Conservation (phyloP, 2,888 invertebrate genomes). For the Anthophora plumipes region DNA sequence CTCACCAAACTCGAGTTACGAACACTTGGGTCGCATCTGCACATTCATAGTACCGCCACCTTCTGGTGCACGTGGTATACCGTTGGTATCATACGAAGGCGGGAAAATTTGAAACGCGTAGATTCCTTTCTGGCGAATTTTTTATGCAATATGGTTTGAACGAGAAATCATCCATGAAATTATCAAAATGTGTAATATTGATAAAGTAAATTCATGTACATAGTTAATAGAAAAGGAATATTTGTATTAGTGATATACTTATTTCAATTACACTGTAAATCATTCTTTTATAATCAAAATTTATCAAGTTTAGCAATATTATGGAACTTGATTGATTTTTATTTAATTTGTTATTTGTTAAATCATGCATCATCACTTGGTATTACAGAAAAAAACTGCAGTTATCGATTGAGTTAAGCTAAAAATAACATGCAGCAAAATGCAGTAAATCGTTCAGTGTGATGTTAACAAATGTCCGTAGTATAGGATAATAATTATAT, state of each 20-base stretch:
- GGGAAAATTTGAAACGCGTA: conserved; percentile 20
- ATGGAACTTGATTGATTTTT: neutral
- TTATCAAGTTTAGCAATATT: neutral
- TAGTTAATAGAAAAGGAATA: neutral
- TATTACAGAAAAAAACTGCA: neutral
- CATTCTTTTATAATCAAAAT: neutral
- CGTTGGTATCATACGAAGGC: neutral
- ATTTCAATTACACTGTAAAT: neutral
- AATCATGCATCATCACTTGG: neutral
- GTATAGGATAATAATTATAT: neutral
- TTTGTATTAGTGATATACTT: neutral
- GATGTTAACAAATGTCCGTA: conserved; percentile 16
- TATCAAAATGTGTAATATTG: too few species aligned
- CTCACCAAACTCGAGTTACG: conserved; percentile 45
- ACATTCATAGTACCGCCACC: conserved; percentile 36
- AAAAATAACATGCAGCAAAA: neutral
- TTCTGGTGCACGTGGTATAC: neutral
- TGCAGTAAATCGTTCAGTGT: neutral
- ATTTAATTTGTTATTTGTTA: neutral
- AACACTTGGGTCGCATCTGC: conserved; percentile 24
- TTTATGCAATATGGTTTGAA: neutral
- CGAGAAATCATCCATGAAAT: neutral
- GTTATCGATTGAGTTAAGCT: conserved; percentile 17
- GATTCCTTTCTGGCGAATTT: rapidly evolving
- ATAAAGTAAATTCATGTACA: neutral